phyloP scores from a whole-genome alignment of 2,113 vertebrate species.

The Meriones unguiculatus region DNA sequence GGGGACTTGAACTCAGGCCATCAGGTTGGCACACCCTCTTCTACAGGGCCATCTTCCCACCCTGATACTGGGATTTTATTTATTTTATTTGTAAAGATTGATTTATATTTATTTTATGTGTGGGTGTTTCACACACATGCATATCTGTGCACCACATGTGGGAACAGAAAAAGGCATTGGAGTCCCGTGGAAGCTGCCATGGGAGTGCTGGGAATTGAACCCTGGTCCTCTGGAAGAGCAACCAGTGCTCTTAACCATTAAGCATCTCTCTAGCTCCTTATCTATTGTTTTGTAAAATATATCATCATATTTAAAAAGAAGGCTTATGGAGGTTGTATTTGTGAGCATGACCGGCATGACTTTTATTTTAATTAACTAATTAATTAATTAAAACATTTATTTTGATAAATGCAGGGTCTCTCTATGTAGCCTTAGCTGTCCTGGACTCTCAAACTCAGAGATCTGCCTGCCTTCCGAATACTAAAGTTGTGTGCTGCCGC shows the following conservation, averaged over 20 bases:
- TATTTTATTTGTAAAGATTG: not conserved
- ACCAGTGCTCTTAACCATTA: not conserved
- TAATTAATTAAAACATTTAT: too few species aligned
- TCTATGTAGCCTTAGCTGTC: too few species aligned
- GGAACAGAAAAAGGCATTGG: not conserved
- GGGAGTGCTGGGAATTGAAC: not conserved
- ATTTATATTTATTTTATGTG: not conserved
- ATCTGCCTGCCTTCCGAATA: too few species aligned
- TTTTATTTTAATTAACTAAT: not conserved
- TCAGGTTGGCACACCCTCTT: not conserved
- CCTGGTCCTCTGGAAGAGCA: not conserved
- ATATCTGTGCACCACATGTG: not conserved
- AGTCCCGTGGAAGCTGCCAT: not conserved
- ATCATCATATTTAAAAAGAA: not conserved
- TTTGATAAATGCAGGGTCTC: too few species aligned
- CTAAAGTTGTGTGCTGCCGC: too few species aligned
- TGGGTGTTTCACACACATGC: not conserved
- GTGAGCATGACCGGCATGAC: not conserved
- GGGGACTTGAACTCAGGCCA: not conserved
- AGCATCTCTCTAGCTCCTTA: not conserved
- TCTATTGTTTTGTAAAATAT: not conserved
- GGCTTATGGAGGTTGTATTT: not conserved
- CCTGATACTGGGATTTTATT: not conserved
- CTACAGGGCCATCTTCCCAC: not conserved
- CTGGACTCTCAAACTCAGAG: too few species aligned